Percentiles rank a stretch among this genome's conserved stretches.
Evolutionary conservation across 2,888 invertebrate genomes (phyloP).

Genomic region (Tethea ocularis): DNA sequence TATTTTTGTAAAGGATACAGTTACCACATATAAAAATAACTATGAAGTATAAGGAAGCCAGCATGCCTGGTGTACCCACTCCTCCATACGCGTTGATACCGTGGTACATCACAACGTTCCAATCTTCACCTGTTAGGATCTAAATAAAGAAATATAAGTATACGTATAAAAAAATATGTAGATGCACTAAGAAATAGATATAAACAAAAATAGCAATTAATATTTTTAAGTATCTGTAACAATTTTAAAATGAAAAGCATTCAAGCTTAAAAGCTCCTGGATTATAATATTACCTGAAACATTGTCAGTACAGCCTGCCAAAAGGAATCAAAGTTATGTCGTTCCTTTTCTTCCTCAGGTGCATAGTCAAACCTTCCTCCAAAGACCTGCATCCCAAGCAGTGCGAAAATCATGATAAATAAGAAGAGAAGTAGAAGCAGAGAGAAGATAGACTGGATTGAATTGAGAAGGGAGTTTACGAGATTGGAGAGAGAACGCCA

Average conservation of each 20-base stretch:
- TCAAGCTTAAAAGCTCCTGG: no score
- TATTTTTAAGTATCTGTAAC: no score
- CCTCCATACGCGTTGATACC: slow-evolving; percentile 99
- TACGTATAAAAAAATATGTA: no score
- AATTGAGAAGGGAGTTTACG: slow-evolving; percentile 98
- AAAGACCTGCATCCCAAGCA: slow-evolving; percentile 99
- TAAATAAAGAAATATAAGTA: slow-evolving; percentile 61
- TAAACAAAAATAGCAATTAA: no score
- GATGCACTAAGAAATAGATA: no score
- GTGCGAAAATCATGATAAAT: slow-evolving; percentile 99
- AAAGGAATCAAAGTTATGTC: slow-evolving; percentile 99
- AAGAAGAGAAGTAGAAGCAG: slow-evolving; percentile 97
- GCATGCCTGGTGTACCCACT: slow-evolving; percentile 94
- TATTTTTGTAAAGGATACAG: slow-evolving; percentile 88
- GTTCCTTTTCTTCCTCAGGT: slow-evolving; percentile 91
- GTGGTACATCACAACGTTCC: slow-evolving; percentile 99
- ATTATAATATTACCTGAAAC: slow-evolving; percentile 90
- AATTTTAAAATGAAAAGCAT: no score
- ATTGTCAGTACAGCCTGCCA: slow-evolving; percentile 99
- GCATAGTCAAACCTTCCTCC: slow-evolving; percentile 98
- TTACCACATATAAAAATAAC: slow-evolving; percentile 99
- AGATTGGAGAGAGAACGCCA: slow-evolving; percentile 99
- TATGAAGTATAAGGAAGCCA: slow-evolving; percentile 99
- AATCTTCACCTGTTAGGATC: slow-evolving; percentile 99
- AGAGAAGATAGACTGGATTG: slow-evolving; percentile 99